Evolutionary conservation across 2,797 vertebrate genomes (phyloP), one percentile per base, ranked within the genome.

Genomic region (Chaetodon trifasciatus): DNA sequence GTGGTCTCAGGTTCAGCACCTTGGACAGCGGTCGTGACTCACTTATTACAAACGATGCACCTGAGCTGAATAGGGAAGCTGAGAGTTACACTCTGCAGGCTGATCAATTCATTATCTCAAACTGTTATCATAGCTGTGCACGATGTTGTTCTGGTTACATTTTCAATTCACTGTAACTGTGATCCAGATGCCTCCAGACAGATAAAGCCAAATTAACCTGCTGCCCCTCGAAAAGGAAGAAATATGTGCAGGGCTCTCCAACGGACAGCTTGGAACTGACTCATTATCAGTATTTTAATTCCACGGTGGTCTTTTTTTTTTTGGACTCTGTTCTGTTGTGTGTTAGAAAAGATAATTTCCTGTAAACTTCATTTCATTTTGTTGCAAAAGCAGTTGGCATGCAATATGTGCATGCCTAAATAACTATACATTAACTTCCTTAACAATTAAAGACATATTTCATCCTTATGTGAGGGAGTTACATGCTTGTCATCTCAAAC

Each of bases 1-100:
- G 63, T 79, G 84, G 75, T 83, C 76, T 63, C 73, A 1, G 46
- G 23, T 76, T 90, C 86, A 89, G 88, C 80, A 89, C 87, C 84
- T 49, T 82, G 85, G 88, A 89, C 84, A 90, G 85, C 61, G 42
- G 65, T 44, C 9, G 19, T 9, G 60, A 17, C 64, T 44, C 61
- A 44, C 28, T 55, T 42, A 17, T 61, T 49, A 47, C n/a, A 9
- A 65, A 70, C 15, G 56, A 79, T 52, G 21, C 11, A 75, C 78
- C 78, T 70, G 74, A 78, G 62, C 39, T 56, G 61, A 53, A 57
- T 3, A 6, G 5, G 6, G 28, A 58, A 55, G 17, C 16, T 0
- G 7, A 49, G 12, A 6, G 58, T 44, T 13, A 13, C n/a, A 8
- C 8, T 19, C 24, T 10, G 4, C 4, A 47, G 23, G 4, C 4